These are phyloP conservation scores for Drosophila cardini DNA, from an alignment of 1,140 invertebrate species.

Conservation along the genomic window DNA sequence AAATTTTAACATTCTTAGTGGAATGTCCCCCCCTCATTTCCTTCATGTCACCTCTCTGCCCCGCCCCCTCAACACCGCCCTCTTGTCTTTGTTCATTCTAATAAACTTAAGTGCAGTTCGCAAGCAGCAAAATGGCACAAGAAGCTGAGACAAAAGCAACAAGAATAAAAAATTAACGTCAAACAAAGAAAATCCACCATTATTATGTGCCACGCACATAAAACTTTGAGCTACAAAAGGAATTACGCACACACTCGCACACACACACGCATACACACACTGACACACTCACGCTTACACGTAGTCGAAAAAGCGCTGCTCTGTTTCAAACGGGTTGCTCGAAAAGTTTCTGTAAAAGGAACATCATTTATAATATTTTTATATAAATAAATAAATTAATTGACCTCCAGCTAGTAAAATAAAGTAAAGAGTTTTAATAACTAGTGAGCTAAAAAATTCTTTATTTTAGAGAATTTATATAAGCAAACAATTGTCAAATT, in stretches of 20 bases:
- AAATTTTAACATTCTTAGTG: constrained; percentile 63
- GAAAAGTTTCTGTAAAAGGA: constrained; percentile 28
- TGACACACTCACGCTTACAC: constrained; percentile 4
- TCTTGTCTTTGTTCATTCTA: constrained; percentile 69
- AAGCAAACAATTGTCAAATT: too few species aligned
- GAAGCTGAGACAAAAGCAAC: constrained; percentile 71
- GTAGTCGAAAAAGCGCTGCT: constrained; percentile 2
- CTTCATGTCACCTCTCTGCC: not conserved
- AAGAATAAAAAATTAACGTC: constrained; percentile 81
- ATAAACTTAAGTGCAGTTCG: constrained; percentile 82
- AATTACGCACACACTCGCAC: constrained; percentile 23
- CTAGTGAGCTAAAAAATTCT: too few species aligned
- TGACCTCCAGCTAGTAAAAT: too few species aligned
- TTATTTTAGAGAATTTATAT: too few species aligned
- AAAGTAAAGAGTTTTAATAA: too few species aligned
- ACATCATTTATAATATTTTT: not conserved
- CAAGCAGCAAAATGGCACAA: constrained; percentile 34
- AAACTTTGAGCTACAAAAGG: constrained; percentile 51
- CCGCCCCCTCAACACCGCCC: not conserved
- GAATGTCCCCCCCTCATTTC: not conserved
- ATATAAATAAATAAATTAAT: too few species aligned
- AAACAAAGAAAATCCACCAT: constrained; percentile 84
- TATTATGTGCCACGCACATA: constrained; percentile 82
- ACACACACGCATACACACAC: constrained; percentile 6
- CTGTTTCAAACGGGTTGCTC: constrained; percentile 22